Conservation (phyloP, 1,140 invertebrate species). For the Mylabris phalerata region DNA sequence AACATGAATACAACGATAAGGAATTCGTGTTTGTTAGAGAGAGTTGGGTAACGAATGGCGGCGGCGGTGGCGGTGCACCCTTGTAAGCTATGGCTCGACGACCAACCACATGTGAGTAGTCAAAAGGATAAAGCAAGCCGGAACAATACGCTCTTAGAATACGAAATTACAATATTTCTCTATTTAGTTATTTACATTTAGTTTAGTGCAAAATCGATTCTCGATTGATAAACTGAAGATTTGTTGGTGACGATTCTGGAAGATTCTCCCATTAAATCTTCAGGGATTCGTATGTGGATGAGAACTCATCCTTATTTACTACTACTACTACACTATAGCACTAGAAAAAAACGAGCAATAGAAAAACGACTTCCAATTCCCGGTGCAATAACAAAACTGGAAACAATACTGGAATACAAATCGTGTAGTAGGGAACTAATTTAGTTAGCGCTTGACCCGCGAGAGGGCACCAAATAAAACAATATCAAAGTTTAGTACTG, state of each 20-base stretch:
- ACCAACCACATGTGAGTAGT: conserved; percentile 33
- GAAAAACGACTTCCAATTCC: conserved; percentile 13
- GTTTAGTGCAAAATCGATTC: no score
- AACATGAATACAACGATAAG: conserved; percentile 24
- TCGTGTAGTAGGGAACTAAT: conserved; percentile 37
- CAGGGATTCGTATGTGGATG: no score
- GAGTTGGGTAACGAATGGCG: conserved; percentile 12
- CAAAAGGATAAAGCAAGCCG: conserved; percentile 13
- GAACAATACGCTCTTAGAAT: conserved; percentile 34
- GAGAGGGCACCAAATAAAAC: conserved; percentile 40
- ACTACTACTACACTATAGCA: not conserved
- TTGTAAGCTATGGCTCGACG: conserved; percentile 31
- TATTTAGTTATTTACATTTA: no score
- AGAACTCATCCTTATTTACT: no score
- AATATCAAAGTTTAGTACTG: conserved; percentile 43
- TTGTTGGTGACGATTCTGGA: no score
- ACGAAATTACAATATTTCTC: conserved; percentile 26
- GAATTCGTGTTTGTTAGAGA: conserved; percentile 20
- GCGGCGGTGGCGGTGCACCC: not conserved
- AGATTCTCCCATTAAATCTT: no score
- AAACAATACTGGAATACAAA: conserved; percentile 41
- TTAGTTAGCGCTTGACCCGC: conserved; percentile 42
- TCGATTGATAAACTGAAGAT: no score
- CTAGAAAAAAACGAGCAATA: conserved; percentile 21
- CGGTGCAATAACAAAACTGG: conserved; percentile 30